Base-by-base conservation (phyloP, 2,113 vertebrate species). In the Alectura lathami region DNA sequence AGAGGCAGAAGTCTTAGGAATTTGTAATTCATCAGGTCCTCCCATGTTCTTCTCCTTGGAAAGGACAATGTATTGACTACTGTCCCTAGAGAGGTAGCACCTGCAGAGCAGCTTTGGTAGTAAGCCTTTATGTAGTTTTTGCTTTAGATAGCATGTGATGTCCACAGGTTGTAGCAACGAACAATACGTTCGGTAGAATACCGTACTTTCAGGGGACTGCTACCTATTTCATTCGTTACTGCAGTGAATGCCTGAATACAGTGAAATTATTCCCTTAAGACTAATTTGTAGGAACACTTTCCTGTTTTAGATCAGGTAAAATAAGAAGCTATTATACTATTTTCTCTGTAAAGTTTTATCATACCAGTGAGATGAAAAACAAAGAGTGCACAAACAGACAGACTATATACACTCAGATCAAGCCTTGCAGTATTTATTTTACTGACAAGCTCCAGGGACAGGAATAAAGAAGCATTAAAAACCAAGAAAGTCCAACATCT, bases 391-490 rank as follows among this genome's bases (percentile, higher is more conserved):
- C 38, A 90, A 91, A 36, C 70, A 67, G 24, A 12, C 30, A 75
- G 68, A 54, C 54, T 83, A 51, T 50, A 8, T 74, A 26, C 10
- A 45, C 32, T 80, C 47, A 50, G 22, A 45, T 87, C n/a, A 43
- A 59, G 8, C 17, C 47, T 63, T 80, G 40, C 17, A 21, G 30
- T 78, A 24, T 76, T 43, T 63, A 16, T 78, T 93, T 94, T 86
- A 91, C 67, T 77, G 50, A 72, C 75, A 32, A n/a, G 17, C 74
- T 94, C 77, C 34, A 50, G 56, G 56, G 66, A n/a, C 20, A 67
- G 38, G 42, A 86, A 83, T 29, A 62, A 89, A 59, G 64, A 92
- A 91, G 59, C n/a, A 84, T 88, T 62, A 94, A 92, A 90, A 80
- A 34, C 11, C 6, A 81, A 85, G 38, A 86, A 92, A 86, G 32